Percentiles rank a stretch among this genome's conserved stretches.
These are phyloP conservation scores for Ceratina japonica DNA, from an alignment of 1,140 invertebrate genomes.

Conservation along the genomic window DNA sequence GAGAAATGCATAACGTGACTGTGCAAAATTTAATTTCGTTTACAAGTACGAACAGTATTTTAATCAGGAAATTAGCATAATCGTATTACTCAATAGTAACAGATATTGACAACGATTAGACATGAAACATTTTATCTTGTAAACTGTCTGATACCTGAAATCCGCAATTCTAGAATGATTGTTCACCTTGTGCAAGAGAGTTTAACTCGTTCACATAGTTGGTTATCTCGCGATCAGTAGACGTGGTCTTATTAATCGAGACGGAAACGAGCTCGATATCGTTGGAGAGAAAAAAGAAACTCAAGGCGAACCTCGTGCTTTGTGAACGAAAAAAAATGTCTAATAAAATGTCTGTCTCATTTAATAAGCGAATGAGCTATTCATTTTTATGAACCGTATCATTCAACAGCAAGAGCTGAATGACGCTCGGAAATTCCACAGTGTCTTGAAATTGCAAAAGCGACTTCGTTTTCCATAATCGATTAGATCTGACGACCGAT, in stretches of 20 bases:
- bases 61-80: too few relatives aligned
- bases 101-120: not conserved
- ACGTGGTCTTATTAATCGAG: not conserved
- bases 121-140: not conserved
- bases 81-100: too few relatives aligned
- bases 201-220: not conserved
- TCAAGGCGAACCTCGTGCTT: not conserved
- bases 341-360: not conserved
- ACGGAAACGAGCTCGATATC: not conserved
- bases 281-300: slow-evolving; percentile 2
- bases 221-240: slow-evolving; percentile 6
- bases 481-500: too few relatives aligned
- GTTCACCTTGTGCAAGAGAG: slow-evolving; percentile 12
- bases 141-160: not conserved
- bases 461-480: too few relatives aligned
- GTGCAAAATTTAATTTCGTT: too few relatives aligned
- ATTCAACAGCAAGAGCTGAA: too few relatives aligned
- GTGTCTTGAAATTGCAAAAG: too few relatives aligned
- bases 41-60: too few relatives aligned
- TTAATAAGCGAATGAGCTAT: not conserved
- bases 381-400: not conserved
- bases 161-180: not conserved
- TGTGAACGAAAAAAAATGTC: too few relatives aligned
- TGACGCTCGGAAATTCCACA: too few relatives aligned
- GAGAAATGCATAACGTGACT: too few relatives aligned